Percentiles rank a stretch among this genome's conserved stretches.
phyloP scores from a whole-genome alignment of 2,113 vertebrate species.

The Donacobius atricapilla region DNA sequence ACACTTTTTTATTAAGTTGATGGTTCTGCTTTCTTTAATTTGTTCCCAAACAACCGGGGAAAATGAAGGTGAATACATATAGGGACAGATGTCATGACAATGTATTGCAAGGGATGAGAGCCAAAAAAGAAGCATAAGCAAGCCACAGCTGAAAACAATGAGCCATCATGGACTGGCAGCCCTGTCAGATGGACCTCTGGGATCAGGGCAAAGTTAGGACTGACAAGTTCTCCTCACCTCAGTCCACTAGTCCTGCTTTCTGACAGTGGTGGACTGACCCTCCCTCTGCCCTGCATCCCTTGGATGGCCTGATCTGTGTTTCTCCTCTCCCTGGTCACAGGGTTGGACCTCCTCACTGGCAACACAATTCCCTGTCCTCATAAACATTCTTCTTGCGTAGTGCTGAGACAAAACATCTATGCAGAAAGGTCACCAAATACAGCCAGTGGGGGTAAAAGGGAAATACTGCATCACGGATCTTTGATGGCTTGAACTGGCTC shows the following conservation, averaged over 20 bases:
- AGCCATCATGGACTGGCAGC: not conserved
- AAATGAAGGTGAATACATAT: not conserved
- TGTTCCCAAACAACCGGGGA: not conserved
- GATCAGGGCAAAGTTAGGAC: not conserved
- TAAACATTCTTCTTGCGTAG: not conserved
- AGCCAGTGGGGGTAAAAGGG: not conserved
- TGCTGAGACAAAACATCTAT: not conserved
- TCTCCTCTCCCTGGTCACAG: not conserved
- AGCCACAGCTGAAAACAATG: not conserved
- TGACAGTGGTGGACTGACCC: not conserved
- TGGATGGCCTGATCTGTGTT: not conserved
- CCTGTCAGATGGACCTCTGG: not conserved
- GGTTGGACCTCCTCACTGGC: not conserved
- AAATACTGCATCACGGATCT: not conserved
- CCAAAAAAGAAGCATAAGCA: not conserved
- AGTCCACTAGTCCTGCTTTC: not conserved
- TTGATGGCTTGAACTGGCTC: not conserved
- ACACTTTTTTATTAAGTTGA: not conserved
- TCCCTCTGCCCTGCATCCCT: not conserved
- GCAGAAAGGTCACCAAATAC: not conserved
- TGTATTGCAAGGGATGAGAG: not conserved
- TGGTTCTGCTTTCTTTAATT: conserved; percentile 9
- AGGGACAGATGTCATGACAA: not conserved
- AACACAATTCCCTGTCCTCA: not conserved
- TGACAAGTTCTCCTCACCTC: not conserved